Evolutionary conservation across 2,888 invertebrate genomes (phyloP).

Genomic region (Pristionchus japonicus): DNA sequence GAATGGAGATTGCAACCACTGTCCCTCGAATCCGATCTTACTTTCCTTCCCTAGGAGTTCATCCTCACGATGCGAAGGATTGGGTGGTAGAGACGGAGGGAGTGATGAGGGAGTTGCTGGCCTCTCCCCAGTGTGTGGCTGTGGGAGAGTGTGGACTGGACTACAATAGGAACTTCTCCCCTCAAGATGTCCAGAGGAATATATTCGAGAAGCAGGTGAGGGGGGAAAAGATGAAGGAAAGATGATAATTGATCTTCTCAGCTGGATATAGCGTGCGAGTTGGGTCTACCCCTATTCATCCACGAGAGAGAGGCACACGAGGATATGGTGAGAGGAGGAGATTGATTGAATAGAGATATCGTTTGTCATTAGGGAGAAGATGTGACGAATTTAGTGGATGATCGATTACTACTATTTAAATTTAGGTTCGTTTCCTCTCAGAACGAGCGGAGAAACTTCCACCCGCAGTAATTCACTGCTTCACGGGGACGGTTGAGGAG

Average conservation of each 20-base stretch:
- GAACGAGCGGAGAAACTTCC: constrained; percentile 79
- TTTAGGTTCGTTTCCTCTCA: constrained; percentile 11
- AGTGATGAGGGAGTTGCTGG: constrained; percentile 42
- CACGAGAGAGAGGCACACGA: constrained; percentile 93
- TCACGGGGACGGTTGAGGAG: constrained; percentile 89
- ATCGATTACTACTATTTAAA: no score
- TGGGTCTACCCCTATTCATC: constrained; percentile 89
- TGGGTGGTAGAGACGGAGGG: constrained; percentile 55
- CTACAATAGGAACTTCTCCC: constrained; percentile 93
- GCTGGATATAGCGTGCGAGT: constrained; percentile 88
- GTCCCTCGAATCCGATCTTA: background rate
- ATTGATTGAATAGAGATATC: background rate
- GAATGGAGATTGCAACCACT: no score
- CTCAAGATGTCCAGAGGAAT: constrained; percentile 87
- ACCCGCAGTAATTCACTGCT: constrained; percentile 90
- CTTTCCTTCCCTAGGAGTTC: constrained; percentile 61
- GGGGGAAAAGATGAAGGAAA: no score
- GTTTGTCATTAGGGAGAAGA: no score
- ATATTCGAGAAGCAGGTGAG: constrained; percentile 85
- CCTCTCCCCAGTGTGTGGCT: constrained; percentile 90
- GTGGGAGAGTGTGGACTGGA: constrained; percentile 92
- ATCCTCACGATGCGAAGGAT: constrained; percentile 73
- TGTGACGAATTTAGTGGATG: no score
- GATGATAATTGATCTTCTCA: constrained; percentile 74
- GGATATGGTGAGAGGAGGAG: constrained; percentile 81